These are phyloP conservation scores for Mesitornis unicolor DNA, from an alignment of 2,113 vertebrate species.

Conservation along the genomic window DNA sequence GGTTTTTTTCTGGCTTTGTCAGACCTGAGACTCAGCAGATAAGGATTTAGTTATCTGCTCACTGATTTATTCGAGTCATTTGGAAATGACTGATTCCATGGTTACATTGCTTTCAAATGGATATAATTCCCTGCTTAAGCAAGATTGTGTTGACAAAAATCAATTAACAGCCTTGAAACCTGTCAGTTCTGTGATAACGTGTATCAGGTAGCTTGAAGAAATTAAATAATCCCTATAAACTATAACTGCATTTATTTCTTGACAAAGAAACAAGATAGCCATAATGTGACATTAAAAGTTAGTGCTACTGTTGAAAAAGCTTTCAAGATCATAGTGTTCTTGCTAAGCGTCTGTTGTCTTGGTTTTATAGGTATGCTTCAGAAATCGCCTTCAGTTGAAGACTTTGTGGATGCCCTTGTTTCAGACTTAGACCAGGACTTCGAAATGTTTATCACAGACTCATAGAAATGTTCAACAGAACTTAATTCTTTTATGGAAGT, in stretches of 20 bases:
- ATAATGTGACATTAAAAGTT: background rate
- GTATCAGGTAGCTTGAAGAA: background rate
- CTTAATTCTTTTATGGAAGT: background rate
- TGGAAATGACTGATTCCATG: background rate
- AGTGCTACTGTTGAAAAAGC: background rate
- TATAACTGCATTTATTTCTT: background rate
- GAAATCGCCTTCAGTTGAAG: conserved; percentile 86
- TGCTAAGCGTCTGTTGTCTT: background rate
- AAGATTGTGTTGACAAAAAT: background rate
- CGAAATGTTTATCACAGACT: conserved; percentile 91
- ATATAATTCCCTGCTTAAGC: background rate
- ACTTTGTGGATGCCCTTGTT: conserved; percentile 92
- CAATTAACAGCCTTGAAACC: background rate
- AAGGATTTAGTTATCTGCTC: background rate
- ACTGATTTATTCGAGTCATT: background rate
- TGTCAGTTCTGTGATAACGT: background rate
- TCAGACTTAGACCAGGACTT: conserved; percentile 91
- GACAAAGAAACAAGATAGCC: background rate
- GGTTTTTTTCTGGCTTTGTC: background rate
- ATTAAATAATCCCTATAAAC: background rate
- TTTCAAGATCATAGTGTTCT: background rate
- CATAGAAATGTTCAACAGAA: conserved; percentile 62
- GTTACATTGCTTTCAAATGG: background rate
- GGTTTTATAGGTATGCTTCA: conserved; percentile 89
- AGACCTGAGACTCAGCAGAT: background rate